These are phyloP conservation scores for Brachycybe producta DNA, from an alignment of 2,888 invertebrate species.

Conservation along the genomic window DNA sequence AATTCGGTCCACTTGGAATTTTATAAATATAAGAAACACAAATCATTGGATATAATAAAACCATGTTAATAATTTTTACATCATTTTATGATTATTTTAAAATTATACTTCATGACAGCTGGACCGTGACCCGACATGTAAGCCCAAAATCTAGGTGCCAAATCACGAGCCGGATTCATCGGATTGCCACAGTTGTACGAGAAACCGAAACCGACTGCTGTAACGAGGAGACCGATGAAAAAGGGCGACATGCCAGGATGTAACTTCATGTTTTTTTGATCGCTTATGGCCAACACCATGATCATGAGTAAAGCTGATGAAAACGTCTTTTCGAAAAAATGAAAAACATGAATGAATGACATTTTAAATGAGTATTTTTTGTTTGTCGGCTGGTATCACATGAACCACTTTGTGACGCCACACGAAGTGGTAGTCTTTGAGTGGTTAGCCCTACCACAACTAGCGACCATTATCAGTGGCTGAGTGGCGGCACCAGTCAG, in stretches of 20 bases:
- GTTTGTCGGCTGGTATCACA: too few species aligned
- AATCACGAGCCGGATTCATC: constrained; percentile 37
- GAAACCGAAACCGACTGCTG: constrained; percentile 32
- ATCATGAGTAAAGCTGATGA: constrained; percentile 25
- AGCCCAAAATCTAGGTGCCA: constrained; percentile 31
- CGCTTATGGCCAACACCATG: constrained; percentile 31
- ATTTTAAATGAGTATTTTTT: too few species aligned
- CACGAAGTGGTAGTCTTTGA: too few species aligned
- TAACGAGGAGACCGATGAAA: constrained; percentile 30
- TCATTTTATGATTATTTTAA: background rate
- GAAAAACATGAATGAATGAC: background rate
- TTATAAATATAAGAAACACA: background rate
- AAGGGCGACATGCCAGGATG: constrained; percentile 28
- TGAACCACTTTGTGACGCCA: too few species aligned
- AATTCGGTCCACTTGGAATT: constrained; percentile 6
- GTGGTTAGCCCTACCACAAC: too few species aligned
- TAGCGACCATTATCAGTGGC: too few species aligned
- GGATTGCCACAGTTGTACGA: constrained; percentile 39
- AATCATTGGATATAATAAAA: background rate
- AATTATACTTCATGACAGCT: constrained; percentile 29
- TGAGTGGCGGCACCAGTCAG: too few species aligned
- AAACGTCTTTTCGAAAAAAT: background rate
- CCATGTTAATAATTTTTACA: background rate
- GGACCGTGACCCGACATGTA: constrained; percentile 32
- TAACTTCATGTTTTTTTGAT: constrained; percentile 29